Evolutionary conservation across 2,113 vertebrate species (phyloP).

Genomic region (Chrysemys picta): DNA sequence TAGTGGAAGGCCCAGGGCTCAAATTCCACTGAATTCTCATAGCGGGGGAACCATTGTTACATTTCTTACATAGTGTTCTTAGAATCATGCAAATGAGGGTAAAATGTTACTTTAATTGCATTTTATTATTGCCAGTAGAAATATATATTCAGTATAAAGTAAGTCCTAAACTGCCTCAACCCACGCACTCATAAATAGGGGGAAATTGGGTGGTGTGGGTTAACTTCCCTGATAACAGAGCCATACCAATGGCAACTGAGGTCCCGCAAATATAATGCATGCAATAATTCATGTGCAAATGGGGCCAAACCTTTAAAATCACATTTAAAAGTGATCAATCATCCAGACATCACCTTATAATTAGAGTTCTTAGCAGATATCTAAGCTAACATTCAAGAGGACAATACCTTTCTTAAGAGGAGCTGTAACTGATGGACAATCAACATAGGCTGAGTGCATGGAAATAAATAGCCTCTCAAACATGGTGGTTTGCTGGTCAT

Average conservation of each 20-base stretch:
- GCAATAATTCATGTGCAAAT: neutral
- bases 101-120: neutral
- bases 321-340: neutral
- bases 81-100: neutral
- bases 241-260: rapidly evolving
- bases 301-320: neutral
- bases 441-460: rapidly evolving
- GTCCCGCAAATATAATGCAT: rapidly evolving
- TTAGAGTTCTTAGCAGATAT: neutral
- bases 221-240: neutral
- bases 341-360: neutral
- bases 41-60: neutral
- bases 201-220: neutral
- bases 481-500: neutral
- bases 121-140: neutral
- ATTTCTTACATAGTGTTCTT: neutral
- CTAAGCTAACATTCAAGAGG: neutral
- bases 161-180: rapidly evolving
- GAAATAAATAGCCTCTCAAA: neutral
- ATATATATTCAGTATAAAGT: neutral
- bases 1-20: neutral
- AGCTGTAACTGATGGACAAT: neutral
- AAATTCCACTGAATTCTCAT: no score
- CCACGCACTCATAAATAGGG: rapidly evolving
- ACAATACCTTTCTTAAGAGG: neutral